phyloP scores from a whole-genome alignment of 2,113 vertebrate genomes.

The Anguilla japonica region DNA sequence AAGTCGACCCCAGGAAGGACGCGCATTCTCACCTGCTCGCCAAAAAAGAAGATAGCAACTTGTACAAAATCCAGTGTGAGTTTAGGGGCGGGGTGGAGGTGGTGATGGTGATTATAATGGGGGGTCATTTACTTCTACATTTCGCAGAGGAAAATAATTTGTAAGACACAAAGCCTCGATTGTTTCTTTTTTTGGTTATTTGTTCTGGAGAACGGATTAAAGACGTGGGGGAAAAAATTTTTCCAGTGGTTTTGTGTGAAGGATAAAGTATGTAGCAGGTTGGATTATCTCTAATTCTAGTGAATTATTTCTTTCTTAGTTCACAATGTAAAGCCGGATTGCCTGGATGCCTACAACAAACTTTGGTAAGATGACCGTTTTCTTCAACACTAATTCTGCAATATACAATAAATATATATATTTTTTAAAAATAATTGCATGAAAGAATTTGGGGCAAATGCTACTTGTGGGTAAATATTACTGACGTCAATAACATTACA shows the following conservation, averaged over 20 bases:
- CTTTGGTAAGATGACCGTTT: conserved; percentile 80
- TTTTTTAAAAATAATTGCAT: background rate
- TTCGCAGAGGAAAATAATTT: no score
- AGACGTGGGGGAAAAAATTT: background rate
- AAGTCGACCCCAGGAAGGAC: conserved; percentile 94
- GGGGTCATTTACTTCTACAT: no score
- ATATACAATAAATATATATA: no score
- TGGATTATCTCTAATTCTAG: background rate
- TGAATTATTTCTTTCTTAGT: conserved; percentile 71
- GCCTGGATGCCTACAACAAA: conserved; percentile 92
- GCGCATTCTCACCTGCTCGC: conserved; percentile 95
- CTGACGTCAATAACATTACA: no score
- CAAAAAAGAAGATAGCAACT: conserved; percentile 92
- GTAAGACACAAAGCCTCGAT: background rate
- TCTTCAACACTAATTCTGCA: background rate
- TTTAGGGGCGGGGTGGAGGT: conserved; percentile 25
- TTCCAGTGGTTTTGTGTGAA: background rate
- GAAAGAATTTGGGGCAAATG: background rate
- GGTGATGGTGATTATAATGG: no score
- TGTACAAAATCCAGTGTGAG: conserved; percentile 97
- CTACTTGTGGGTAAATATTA: no score
- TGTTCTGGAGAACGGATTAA: background rate
- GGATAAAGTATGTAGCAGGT: conserved; percentile 1
- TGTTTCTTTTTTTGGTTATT: background rate
- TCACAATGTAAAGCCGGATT: conserved; percentile 98